phyloP scores from a whole-genome alignment of 2,113 vertebrate species.

The Mellivora capensis region DNA sequence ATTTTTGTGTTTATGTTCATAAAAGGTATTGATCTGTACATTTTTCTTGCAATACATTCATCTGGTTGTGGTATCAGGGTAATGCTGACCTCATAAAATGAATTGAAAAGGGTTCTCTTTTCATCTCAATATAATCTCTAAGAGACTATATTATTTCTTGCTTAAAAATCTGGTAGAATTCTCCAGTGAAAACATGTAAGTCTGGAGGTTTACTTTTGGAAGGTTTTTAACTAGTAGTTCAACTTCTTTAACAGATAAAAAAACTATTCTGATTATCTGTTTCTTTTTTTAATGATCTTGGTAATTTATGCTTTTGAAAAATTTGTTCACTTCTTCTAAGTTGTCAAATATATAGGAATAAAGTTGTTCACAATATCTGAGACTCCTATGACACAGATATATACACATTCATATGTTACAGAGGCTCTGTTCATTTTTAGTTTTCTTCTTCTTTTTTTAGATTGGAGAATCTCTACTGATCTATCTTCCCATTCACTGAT shows the following conservation, averaged over 20 bases:
- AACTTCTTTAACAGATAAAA: not conserved
- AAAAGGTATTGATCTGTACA: not conserved
- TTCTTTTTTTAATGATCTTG: not conserved
- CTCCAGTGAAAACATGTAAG: not conserved
- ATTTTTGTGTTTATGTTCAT: not conserved
- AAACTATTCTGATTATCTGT: not conserved
- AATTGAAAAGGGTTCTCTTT: not conserved
- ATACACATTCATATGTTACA: not conserved
- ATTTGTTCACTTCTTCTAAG: not conserved
- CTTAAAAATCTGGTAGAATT: not conserved
- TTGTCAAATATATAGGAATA: not conserved
- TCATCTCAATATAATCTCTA: not conserved
- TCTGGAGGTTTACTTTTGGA: not conserved
- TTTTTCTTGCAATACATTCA: not conserved
- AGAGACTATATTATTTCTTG: not conserved
- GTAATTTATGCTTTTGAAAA: not conserved
- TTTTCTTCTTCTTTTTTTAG: not conserved
- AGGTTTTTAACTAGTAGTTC: not conserved
- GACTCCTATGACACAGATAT: not conserved
- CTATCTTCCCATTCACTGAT: not conserved
- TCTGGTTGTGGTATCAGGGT: not conserved
- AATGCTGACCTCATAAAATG: not conserved
- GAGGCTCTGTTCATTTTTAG: not conserved
- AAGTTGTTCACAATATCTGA: not conserved
- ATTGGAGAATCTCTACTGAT: not conserved